Percentiles rank a stretch among this genome's conserved stretches.
Evolutionary conservation across 2,113 vertebrate genomes (phyloP).

Genomic region (Columbina picui): DNA sequence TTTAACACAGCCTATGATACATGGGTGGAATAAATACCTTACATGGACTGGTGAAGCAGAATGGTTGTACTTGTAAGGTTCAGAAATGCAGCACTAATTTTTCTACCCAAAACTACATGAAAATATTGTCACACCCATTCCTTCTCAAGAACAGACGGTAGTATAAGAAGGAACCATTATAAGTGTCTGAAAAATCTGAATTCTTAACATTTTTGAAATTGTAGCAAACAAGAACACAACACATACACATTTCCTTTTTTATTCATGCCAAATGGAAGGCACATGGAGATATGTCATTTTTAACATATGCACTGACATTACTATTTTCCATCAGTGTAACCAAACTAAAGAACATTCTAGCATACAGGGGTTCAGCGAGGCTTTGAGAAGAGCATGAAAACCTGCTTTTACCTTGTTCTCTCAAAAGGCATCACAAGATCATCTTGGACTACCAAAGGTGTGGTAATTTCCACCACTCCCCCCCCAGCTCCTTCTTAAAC

Average conservation of each 20-base stretch:
- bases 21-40: background rate
- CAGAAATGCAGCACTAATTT: background rate
- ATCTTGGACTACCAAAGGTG: background rate
- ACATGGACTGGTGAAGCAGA: background rate
- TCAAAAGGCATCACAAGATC: background rate
- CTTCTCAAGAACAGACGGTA: background rate
- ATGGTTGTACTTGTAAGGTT: background rate
- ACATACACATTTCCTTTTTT: background rate
- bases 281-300: accelerated
- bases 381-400: background rate
- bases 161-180: background rate
- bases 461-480: background rate
- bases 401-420: background rate
- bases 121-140: background rate
- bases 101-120: background rate
- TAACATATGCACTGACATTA: background rate
- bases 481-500: no score
- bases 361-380: accelerated
- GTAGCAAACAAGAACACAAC: background rate
- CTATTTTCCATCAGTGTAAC: background rate
- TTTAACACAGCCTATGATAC: background rate
- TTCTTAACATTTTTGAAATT: background rate
- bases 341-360: background rate
- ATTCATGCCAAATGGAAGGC: background rate
- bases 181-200: background rate